Evolutionary conservation across 2,797 vertebrate genomes (phyloP).

Genomic region (Clamator glandarius): DNA sequence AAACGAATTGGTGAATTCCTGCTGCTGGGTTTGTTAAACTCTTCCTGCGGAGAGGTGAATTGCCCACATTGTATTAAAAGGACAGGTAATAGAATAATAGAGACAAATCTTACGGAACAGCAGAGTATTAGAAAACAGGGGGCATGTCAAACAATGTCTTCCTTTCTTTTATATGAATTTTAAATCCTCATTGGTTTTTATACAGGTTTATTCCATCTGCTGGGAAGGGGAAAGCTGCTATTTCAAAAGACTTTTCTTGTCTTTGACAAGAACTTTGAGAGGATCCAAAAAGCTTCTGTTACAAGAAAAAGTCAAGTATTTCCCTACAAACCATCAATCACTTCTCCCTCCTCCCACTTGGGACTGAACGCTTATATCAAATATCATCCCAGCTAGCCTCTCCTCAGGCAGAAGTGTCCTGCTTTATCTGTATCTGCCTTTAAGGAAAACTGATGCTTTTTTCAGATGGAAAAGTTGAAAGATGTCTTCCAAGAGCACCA

Average conservation of each 20-base stretch:
- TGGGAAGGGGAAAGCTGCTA: neutral
- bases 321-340: conserved; percentile 50
- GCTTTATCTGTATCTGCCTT: conserved; percentile 32
- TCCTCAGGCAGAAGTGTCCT: conserved; percentile 28
- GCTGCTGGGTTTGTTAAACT: neutral
- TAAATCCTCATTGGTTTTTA: neutral
- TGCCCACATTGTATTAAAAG: neutral
- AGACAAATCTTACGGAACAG: neutral
- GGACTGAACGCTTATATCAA: conserved; percentile 43
- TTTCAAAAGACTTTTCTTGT: conserved; percentile 3
- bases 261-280: conserved; percentile 34
- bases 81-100: neutral
- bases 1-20: neutral
- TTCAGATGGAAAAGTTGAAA: conserved; percentile 44
- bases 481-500: neutral
- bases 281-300: conserved; percentile 38
- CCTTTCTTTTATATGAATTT: neutral
- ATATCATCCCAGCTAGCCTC: conserved; percentile 44
- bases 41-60: neutral
- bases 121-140: neutral
- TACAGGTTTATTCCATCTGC: conserved; percentile 13
- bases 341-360: conserved; percentile 49
- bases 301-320: conserved; percentile 35
- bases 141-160: neutral
- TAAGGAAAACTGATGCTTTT: conserved; percentile 53